Evolutionary conservation across 2,113 vertebrate species (phyloP).

Genomic region (Hippocampus guttulatus): DNA sequence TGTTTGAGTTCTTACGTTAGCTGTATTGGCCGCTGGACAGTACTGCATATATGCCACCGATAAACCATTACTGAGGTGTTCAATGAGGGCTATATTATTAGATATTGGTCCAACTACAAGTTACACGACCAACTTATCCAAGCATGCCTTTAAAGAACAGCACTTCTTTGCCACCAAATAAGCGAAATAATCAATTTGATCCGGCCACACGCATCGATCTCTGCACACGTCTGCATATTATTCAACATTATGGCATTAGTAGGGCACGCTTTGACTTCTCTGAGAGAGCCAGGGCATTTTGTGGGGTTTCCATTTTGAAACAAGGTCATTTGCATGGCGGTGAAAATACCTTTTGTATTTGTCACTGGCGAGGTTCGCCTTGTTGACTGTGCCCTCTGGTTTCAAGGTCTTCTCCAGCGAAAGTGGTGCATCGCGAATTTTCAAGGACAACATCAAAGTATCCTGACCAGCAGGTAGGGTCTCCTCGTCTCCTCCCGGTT

Average conservation of each 20-base stretch:
- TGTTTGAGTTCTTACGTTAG: no score
- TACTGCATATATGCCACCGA: no score
- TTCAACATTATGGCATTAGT: slow-evolving; percentile 26
- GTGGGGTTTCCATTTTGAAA: background rate
- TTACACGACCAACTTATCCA: no score
- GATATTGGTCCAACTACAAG: no score
- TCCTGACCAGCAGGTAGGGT: slow-evolving; percentile 88
- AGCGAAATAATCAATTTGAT: slow-evolving; percentile 36
- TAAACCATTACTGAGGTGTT: no score
- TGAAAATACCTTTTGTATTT: slow-evolving; percentile 86
- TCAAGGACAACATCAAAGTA: slow-evolving; percentile 84
- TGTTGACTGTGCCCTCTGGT: slow-evolving; percentile 85
- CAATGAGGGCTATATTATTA: no score
- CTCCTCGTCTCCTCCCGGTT: slow-evolving; percentile 91
- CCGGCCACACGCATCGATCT: slow-evolving; percentile 15
- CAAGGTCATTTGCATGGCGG: background rate
- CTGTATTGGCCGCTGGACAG: no score
- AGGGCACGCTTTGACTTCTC: slow-evolving; percentile 25
- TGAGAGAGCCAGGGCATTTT: background rate
- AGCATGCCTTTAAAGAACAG: slow-evolving; percentile 32
- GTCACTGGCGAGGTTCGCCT: slow-evolving; percentile 81
- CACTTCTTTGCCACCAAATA: slow-evolving; percentile 15
- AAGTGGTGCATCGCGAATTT: slow-evolving; percentile 80
- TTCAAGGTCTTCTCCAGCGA: slow-evolving; percentile 84
- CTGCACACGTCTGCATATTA: slow-evolving; percentile 27